Percentiles rank a stretch among this genome's conserved stretches.
These are phyloP conservation scores for Meliscaeva auricollis DNA, from an alignment of 2,888 invertebrate species.

Conservation along the genomic window DNA sequence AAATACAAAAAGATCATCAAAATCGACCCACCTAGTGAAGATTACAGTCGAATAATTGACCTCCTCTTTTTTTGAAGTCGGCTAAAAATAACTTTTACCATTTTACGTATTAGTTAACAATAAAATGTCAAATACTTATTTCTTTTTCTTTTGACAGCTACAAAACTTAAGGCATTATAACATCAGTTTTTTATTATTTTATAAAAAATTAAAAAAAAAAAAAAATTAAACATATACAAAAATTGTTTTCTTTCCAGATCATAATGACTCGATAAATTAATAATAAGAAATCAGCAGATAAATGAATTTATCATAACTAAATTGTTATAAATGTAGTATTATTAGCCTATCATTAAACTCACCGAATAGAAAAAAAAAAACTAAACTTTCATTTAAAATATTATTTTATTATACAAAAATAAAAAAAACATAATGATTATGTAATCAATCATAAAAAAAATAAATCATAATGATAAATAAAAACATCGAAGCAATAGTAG, in stretches of 20 bases:
- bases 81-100: too few species aligned
- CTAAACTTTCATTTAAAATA: slow-evolving; percentile 48
- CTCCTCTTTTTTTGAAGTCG: too few species aligned
- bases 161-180: too few species aligned
- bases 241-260: slow-evolving; percentile 38
- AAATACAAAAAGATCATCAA: too few species aligned
- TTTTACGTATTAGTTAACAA: too few species aligned
- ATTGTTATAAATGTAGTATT: slow-evolving; percentile 54
- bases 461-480: slow-evolving; percentile 32
- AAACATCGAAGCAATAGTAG: slow-evolving; percentile 76
- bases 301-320: slow-evolving; percentile 39
- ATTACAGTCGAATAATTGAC: too few species aligned
- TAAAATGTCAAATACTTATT: too few species aligned
- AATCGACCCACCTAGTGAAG: too few species aligned
- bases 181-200: too few species aligned
- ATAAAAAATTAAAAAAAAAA: too few species aligned
- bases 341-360: slow-evolving; percentile 69
- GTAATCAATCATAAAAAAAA: slow-evolving; percentile 24
- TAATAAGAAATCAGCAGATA: slow-evolving; percentile 34
- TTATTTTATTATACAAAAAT: slow-evolving; percentile 67
- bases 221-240: too few species aligned
- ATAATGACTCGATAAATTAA: slow-evolving; percentile 9
- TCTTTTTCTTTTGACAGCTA: too few species aligned
- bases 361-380: slow-evolving; percentile 62
- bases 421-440: slow-evolving; percentile 46